Evolutionary conservation across 2,797 vertebrate genomes (phyloP).

Genomic region (Echeneis naucrates): DNA sequence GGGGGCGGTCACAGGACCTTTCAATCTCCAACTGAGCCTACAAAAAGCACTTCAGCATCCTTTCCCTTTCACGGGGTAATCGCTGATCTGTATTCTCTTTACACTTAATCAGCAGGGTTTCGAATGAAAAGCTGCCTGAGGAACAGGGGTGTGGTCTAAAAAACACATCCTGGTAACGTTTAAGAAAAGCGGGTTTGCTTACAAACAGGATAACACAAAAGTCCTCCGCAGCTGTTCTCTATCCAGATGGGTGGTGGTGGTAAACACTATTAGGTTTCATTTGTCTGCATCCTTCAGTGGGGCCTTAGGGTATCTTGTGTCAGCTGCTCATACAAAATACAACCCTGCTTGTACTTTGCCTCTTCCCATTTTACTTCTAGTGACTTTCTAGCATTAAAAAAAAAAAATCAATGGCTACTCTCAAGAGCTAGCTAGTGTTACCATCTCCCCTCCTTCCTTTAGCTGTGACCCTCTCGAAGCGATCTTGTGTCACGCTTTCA

Average conservation of each 20-base stretch:
- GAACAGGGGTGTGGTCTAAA: slow-evolving; percentile 61
- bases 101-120: slow-evolving; percentile 62
- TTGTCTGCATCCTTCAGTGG: slow-evolving; percentile 53
- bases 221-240: slow-evolving; percentile 64
- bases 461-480: slow-evolving; percentile 39
- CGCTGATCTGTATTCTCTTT: slow-evolving; percentile 63
- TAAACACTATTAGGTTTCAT: slow-evolving; percentile 69
- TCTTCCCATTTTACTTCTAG: slow-evolving; percentile 16
- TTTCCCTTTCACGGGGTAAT: slow-evolving; percentile 79
- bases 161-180: slow-evolving; percentile 58
- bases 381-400: slow-evolving; percentile 19
- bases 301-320: slow-evolving; percentile 56
- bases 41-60: slow-evolving; percentile 66
- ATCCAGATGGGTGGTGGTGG: slow-evolving; percentile 59
- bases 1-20: slow-evolving; percentile 54
- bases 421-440: slow-evolving; percentile 51
- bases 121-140: slow-evolving; percentile 51
- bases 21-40: slow-evolving; percentile 65
- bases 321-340: slow-evolving; percentile 47
- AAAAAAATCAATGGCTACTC: slow-evolving; percentile 60
- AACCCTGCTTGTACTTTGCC: slow-evolving; percentile 5
- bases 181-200: slow-evolving; percentile 51
- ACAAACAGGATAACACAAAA: slow-evolving; percentile 54
- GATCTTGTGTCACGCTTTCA: slow-evolving; percentile 55
- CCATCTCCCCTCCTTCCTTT: slow-evolving; percentile 28